Evolutionary conservation across 1,140 invertebrate genomes (phyloP), one percentile per base, ranked within the genome.

Genomic region (Centruroides sculpturatus): DNA sequence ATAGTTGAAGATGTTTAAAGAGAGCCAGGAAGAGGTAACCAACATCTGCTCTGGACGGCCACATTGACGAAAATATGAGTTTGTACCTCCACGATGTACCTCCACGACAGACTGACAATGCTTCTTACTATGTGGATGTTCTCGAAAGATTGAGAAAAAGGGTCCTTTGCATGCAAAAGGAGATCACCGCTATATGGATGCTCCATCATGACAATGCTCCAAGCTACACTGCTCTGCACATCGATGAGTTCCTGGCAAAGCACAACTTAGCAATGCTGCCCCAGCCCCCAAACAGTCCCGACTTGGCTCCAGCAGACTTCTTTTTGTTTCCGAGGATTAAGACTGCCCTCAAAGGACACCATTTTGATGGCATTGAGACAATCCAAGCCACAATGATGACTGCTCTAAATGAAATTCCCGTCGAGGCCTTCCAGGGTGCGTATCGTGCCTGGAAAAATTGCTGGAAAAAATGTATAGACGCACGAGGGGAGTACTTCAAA

Each of bases 141-240:
- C 56, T 59, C 52, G 13, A 35, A 9, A 10, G 36, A 35, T 59
- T 59, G 57, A 62, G 56, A 53, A 35, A 12, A 41, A 57, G 60
- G 47, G 35, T 58, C 49, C 23, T 23, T 10, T 13, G 60, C 35
- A 47, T 62, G 12, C 35, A 36, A 47, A 13, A 7, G 35, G 54
- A 60, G 11, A 62, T 62, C 60, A 46, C 50, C 60, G 51, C 12
- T 34, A 35, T 4, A 4, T 55, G n/a, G 34, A 13, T 13, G 34
- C 53, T 55, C 34, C 34, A 35, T 62, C 13, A n/a, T n/a, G n/a
- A n/a, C n/a, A n/a, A n/a, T n/a, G n/a, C n/a, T n/a, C n/a, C n/a
- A n/a, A n/a, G n/a, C n/a, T n/a, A n/a, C n/a, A n/a, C n/a, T n/a
- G n/a, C n/a, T n/a, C n/a, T n/a, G n/a, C n/a, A n/a, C n/a, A n/a